Conservation (phyloP, 2,797 vertebrate genomes). For the Ammospiza maritima region DNA sequence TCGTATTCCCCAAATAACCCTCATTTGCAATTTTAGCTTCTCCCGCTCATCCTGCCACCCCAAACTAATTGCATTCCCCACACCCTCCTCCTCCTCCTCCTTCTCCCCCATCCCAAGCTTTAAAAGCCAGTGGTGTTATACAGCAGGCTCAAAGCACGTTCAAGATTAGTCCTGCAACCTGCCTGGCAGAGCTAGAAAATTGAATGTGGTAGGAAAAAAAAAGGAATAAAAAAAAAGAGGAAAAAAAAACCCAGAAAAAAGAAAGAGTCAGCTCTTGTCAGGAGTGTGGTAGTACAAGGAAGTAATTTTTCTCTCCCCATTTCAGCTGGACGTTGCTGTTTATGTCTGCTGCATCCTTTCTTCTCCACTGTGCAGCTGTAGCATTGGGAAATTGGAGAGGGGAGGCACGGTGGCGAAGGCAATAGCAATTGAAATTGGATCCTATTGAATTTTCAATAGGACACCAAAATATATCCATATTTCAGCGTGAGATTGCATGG, state of each 20-base stretch:
- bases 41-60: not conserved
- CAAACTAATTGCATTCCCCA: not conserved
- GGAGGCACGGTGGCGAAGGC: slow-evolving; percentile 6
- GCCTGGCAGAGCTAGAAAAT: slow-evolving; percentile 9
- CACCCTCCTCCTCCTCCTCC: not conserved
- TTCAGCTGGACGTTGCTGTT: slow-evolving; percentile 35
- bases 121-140: not conserved
- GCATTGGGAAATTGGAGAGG: slow-evolving; percentile 46
- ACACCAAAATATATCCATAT: slow-evolving; percentile 52
- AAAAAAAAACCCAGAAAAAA: not conserved
- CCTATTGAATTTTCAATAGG: slow-evolving; percentile 72
- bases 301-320: slow-evolving; percentile 42
- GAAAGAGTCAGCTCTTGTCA: slow-evolving; percentile 22
- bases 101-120: not conserved
- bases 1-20: not conserved
- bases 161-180: slow-evolving; percentile 42
- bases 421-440: slow-evolving; percentile 67
- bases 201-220: not conserved
- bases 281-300: not conserved
- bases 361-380: slow-evolving; percentile 62
- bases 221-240: fast-evolving
- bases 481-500: fast-evolving
- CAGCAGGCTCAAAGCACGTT: slow-evolving; percentile 9
- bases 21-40: not conserved
- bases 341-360: slow-evolving; percentile 46